Evolutionary conservation across 2,888 invertebrate species (phyloP), one percentile per base, ranked within the genome.

Genomic region (Pyrrhia umbra): DNA sequence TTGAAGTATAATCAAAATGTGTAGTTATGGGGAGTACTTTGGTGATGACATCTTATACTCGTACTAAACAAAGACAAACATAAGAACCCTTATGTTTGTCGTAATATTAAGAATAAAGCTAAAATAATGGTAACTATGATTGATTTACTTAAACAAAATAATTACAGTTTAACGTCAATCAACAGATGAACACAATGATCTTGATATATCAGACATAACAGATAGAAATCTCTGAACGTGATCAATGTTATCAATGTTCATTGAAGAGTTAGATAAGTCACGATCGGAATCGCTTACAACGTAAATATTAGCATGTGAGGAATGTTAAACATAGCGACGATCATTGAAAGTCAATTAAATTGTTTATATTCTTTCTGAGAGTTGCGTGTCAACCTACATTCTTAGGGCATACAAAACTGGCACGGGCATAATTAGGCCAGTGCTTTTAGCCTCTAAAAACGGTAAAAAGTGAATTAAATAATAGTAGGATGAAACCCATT

Each of bases 261-360:
- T 57, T 34, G 40, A 57, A 30, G 39, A 46, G 15, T 10, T 21
- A 27, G 27, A 58, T 40, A 55, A 40, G 58, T 45, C 55, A 52
- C 55, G 55, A 9, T 34, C 25, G n/a, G 5, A 43, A 65, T 13
- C 18, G 16, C n/a, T 42, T 25, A 18, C 42, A 45, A 27, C 13
- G 40, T 57, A 51, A 72, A 50, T 46, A 68, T 62, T 30, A 16
- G 27, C 34, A 57, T 30, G 39, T 34, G 6, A 2, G 64, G 74
- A 74, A 73, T 68, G 54, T 63, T 52, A 59, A 64, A 68, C 68
- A 63, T 23, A 6, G 56, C 21, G 34, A 56, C 63, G 46, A 39
- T 58, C 30, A 47, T 55, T 63, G 63, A 57, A 74, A 63, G 54
- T 56, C 55, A 58, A 74, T 74, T 58, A 68, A 45, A 71, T 42